Evolutionary conservation across 1,140 invertebrate species (phyloP), one percentile per base, ranked within the genome.

Genomic region (Daktulosphaira vitifoliae): DNA sequence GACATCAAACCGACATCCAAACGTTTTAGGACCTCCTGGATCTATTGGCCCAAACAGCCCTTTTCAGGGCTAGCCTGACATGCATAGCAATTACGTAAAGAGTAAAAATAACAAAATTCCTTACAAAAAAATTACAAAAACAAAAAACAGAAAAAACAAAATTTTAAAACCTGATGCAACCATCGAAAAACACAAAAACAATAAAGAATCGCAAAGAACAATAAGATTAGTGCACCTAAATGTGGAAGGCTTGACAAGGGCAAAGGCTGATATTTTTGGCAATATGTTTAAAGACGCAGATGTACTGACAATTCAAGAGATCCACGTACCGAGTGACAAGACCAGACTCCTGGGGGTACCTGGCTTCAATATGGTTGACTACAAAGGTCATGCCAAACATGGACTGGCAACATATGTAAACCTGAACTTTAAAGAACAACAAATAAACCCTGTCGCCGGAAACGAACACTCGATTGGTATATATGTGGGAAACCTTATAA

Each of bases 291-390:
- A 11, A n/a, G 39, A 44, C 15, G 39, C 39, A 38, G 53, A 56
- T 56, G 38, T 37, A 26, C 53, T 53, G 15, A 16, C 51, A n/a
- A 33, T 56, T 18, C 53, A 56, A 56, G 53, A 56, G 33, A 56
- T 25, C 18, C 53, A 56, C 26, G 33, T 37, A 11, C 18, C 26
- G 33, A 56, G 33, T 37, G 38, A 33, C 20, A 44, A 44, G 39
- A n/a, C n/a, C 39, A 44, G 39, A 7, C 39, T 7, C 39, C 39
- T 44, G 39, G n/a, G 39, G 39, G 39, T 44, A 15, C 39, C 39
- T 44, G 39, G 39, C n/a, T 44, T 44, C 39, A 44, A 44, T 44
- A 44, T 44, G 39, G 39, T 44, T n/a, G 39, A 44, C 39, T 44
- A 44, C n/a, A 44, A 44, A 44, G 39, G 39, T 44, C 39, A 44